Evolutionary conservation across 2,797 vertebrate genomes (phyloP).

Genomic region (Emys orbicularis): DNA sequence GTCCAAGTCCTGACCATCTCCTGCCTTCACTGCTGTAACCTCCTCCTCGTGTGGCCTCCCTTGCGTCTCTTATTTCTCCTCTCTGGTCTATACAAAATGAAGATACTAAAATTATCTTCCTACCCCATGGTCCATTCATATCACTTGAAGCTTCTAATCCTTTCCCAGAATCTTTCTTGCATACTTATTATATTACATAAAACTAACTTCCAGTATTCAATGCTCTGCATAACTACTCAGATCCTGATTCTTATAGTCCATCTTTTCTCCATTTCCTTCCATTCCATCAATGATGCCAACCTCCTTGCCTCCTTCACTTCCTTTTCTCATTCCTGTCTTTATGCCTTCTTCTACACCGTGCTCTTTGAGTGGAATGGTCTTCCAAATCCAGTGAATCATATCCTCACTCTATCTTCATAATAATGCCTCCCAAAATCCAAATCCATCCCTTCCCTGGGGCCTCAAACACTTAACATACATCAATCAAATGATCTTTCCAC

Average conservation of each 20-base stretch:
- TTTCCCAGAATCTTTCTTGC: neutral
- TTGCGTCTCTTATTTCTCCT: neutral
- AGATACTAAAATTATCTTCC: neutral
- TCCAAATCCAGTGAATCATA: neutral
- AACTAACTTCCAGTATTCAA: neutral
- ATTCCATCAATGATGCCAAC: fast-evolving
- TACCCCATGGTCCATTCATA: neutral
- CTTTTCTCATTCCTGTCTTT: neutral
- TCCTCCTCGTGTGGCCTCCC: neutral
- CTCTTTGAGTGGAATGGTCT: constrained; percentile 26
- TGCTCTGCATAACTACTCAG: neutral
- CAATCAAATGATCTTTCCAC: constrained; percentile 43
- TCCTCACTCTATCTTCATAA: constrained; percentile 11
- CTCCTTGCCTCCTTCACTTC: neutral
- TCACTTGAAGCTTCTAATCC: neutral
- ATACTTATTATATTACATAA: neutral
- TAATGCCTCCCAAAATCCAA: neutral
- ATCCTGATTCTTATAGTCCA: neutral
- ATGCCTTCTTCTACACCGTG: constrained; percentile 1
- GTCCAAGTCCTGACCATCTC: neutral
- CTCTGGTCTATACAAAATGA: neutral
- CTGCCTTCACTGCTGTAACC: neutral
- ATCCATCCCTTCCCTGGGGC: neutral
- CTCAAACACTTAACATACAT: constrained; percentile 30
- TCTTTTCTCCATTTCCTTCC: neutral